A percentile compares a stretch with the other conserved stretches of the same genome.
phyloP scores from a whole-genome alignment of 2,113 vertebrate species.

The Heteronetta atricapilla region DNA sequence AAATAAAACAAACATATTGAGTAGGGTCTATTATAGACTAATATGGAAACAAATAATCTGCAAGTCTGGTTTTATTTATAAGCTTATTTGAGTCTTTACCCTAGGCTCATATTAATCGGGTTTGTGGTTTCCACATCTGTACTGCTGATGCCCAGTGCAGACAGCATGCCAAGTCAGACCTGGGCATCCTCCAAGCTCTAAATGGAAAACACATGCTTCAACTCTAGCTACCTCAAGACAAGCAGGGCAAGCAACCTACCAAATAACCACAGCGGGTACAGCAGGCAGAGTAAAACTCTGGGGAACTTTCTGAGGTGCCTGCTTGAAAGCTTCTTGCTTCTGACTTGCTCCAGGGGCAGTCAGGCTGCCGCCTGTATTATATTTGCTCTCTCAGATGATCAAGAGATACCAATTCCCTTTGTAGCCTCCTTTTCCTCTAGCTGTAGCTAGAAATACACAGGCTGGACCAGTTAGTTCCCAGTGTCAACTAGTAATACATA shows the following conservation, averaged over 20 bases:
- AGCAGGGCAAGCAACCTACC: slow-evolving; percentile 51
- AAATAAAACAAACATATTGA: slow-evolving; percentile 74
- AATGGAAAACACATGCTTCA: slow-evolving; percentile 56
- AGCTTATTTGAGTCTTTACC: slow-evolving; percentile 68
- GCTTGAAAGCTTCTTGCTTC: slow-evolving; percentile 50
- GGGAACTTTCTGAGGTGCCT: slow-evolving; percentile 55
- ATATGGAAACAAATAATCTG: slow-evolving; percentile 72
- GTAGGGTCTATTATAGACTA: slow-evolving; percentile 67
- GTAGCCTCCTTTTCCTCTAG: slow-evolving; percentile 21
- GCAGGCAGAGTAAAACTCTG: slow-evolving; percentile 14
- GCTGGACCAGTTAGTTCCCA: slow-evolving; percentile 47
- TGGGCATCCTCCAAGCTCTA: slow-evolving; percentile 66
- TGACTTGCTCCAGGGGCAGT: slow-evolving; percentile 59
- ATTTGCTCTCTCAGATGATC: slow-evolving; percentile 51
- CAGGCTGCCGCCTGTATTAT: slow-evolving; percentile 62
- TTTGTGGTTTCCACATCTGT: slow-evolving; percentile 74
- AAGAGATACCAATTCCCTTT: slow-evolving; percentile 55
- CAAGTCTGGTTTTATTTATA: slow-evolving; percentile 71
- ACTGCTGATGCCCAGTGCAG: slow-evolving; percentile 63
- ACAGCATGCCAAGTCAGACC: slow-evolving; percentile 55
- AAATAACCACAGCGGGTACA: slow-evolving; percentile 52
- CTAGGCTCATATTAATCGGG: slow-evolving; percentile 63
- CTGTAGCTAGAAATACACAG: slow-evolving; percentile 42
- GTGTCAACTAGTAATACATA: slow-evolving; percentile 41
- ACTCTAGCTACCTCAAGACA: slow-evolving; percentile 39